Evolutionary conservation across 2,797 vertebrate species (phyloP), one percentile per base, ranked within the genome.

Genomic region (Siniperca obscura): DNA sequence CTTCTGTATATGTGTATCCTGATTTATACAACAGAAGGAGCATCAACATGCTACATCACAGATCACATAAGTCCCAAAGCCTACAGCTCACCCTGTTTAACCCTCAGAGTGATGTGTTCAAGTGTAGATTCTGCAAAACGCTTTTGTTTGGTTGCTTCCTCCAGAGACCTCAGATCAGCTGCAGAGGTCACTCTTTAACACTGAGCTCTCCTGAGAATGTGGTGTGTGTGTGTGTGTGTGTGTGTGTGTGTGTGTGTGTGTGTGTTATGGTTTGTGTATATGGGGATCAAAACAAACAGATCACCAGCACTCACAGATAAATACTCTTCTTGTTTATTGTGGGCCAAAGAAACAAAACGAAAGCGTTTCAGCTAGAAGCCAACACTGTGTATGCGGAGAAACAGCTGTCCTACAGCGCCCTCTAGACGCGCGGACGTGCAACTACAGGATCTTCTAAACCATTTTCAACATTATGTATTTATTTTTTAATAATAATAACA

Each of bases 151-250:
- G 5, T 65, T 9, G 1, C 22, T 59, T 57, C 30, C 11, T 72
- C 3, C 60, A 34, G 25, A 30, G 44, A 19, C 1, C 27, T 66
- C 7, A 17, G 16, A 60, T 76, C 44, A 59, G 42, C 64, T 76
- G 74, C 50, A 73, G 67, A 67, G 61, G 56, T 53, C 70, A 52
- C 19, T 0, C 11, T 67, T 13, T 42, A 9, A 73, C 40, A 52
- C 70, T 67, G 44, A 74, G 25, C 56, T 46, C 9, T 36, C 3
- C 36, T 5, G 36, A 36, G 36, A 6, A 36, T 53, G 8, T 3
- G 53, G 50, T 22, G 38, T 60, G 17, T 19, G 17, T 21, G 16
- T 34, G 57, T 36, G 57, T 36, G 30, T 36, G 27, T 57, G 60
- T 38, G 60, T 61, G 59, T 38, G 34, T 21, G 59, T 36, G 57